Evolutionary conservation across 2,888 invertebrate genomes (phyloP).

Genomic region (Parnassius smintheus): DNA sequence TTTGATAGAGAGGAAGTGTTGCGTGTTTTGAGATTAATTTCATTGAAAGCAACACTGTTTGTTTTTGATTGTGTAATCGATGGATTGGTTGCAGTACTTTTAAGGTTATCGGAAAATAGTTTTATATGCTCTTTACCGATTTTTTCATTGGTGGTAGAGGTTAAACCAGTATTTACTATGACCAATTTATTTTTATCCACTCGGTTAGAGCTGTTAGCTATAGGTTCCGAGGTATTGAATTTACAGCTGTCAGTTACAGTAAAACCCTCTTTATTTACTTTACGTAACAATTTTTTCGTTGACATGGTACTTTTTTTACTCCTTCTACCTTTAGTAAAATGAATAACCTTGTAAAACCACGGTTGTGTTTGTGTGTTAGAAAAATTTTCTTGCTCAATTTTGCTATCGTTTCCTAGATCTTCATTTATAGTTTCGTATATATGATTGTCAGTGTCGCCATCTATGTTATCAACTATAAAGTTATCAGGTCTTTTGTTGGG

Average conservation of each 20-base stretch:
- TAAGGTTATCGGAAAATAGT: conserved; percentile 1
- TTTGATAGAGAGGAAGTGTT: not conserved
- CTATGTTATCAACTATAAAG: not conserved
- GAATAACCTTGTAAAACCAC: conserved; percentile 29
- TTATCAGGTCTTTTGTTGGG: conserved; percentile 16
- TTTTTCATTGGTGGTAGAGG: conserved; percentile 84
- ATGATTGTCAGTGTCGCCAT: conserved; percentile 22
- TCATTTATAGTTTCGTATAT: conserved; percentile 30
- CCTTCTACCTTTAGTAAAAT: conserved; percentile 31
- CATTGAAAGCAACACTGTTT: not conserved
- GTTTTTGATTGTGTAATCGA: not conserved
- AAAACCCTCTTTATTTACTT: conserved; percentile 65
- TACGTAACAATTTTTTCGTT: conserved; percentile 48
- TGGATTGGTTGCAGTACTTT: not conserved
- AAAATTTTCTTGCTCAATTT: conserved; percentile 16
- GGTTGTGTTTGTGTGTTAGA: conserved; percentile 7
- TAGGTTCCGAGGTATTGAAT: not conserved
- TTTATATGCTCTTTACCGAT: conserved; percentile 41
- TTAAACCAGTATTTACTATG: conserved; percentile 81
- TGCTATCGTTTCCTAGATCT: conserved; percentile 28
- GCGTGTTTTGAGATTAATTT: not conserved
- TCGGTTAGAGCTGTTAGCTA: conserved; percentile 15
- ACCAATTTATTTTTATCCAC: conserved; percentile 52
- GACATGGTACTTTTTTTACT: conserved; percentile 35
- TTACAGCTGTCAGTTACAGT: conserved; percentile 13